phyloP scores from a whole-genome alignment of 2,113 vertebrate species.

The Erpornis zantholeuca region DNA sequence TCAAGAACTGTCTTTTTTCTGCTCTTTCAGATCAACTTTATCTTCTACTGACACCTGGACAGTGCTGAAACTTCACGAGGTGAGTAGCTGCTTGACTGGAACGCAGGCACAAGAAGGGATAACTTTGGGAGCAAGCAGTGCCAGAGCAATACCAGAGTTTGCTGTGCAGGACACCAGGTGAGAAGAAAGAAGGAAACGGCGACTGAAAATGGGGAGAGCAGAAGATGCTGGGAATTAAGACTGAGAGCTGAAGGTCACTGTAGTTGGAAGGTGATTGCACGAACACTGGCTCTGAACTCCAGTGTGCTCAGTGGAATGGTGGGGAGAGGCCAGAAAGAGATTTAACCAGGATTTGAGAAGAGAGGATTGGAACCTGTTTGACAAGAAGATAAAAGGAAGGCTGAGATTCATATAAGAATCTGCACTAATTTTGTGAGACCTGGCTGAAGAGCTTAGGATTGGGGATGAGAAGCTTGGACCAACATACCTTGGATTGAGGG shows the following conservation, averaged over 20 bases:
- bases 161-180: background rate
- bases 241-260: background rate
- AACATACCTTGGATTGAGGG: fast-evolving
- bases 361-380: background rate
- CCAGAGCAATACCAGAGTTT: background rate
- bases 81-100: background rate
- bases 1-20: background rate
- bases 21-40: background rate
- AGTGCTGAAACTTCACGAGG: background rate
- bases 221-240: background rate
- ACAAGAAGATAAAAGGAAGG: background rate
- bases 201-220: background rate
- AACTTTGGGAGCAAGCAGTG: background rate
- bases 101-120: background rate
- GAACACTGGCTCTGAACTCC: background rate
- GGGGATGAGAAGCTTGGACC: background rate
- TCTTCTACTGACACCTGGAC: background rate
- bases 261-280: background rate
- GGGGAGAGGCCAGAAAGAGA: background rate
- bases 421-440: background rate
- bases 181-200: background rate
- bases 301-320: background rate
- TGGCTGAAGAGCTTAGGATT: background rate
- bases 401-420: background rate
- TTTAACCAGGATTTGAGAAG: background rate